These are phyloP conservation scores for Morus bassanus DNA, from an alignment of 2,797 vertebrate species.

Conservation along the genomic window DNA sequence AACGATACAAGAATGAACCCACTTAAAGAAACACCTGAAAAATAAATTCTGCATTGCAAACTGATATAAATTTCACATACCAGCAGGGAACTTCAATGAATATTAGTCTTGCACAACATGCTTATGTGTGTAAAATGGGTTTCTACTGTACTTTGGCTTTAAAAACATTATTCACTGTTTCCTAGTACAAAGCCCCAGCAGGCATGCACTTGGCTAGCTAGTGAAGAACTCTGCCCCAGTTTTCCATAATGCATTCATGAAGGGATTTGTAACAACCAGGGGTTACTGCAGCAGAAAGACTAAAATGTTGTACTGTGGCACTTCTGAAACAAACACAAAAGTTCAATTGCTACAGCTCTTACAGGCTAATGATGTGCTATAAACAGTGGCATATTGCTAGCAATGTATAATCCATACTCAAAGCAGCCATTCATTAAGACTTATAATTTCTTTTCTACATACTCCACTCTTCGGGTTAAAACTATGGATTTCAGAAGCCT, in stretches of 20 bases:
- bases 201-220: conserved; percentile 71
- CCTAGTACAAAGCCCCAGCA: conserved; percentile 73
- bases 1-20: conserved; percentile 5
- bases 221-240: conserved; percentile 70
- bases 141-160: conserved; percentile 65
- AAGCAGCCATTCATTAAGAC: conserved; percentile 26
- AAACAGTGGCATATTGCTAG: conserved; percentile 63
- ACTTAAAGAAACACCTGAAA: conserved; percentile 25
- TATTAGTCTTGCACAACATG: conserved; percentile 29
- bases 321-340: conserved; percentile 68
- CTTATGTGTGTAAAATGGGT: conserved; percentile 33
- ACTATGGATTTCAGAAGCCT: conserved; percentile 2
- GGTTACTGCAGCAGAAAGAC: conserved; percentile 63
- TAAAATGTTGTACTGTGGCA: conserved; percentile 54
- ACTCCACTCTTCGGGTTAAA: not conserved
- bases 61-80: conserved; percentile 1
- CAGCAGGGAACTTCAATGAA: conserved; percentile 3
- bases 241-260: conserved; percentile 76
- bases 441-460: conserved; percentile 20
- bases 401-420: conserved; percentile 49
- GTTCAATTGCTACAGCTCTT: conserved; percentile 61
- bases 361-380: conserved; percentile 54
- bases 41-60: conserved; percentile 34
- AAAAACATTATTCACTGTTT: conserved; percentile 55
- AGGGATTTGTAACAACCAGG: conserved; percentile 73